A percentile compares a stretch with the other conserved stretches of the same genome.
Conservation (phyloP, 1,140 invertebrate genomes). For the Bombus fervidus region DNA sequence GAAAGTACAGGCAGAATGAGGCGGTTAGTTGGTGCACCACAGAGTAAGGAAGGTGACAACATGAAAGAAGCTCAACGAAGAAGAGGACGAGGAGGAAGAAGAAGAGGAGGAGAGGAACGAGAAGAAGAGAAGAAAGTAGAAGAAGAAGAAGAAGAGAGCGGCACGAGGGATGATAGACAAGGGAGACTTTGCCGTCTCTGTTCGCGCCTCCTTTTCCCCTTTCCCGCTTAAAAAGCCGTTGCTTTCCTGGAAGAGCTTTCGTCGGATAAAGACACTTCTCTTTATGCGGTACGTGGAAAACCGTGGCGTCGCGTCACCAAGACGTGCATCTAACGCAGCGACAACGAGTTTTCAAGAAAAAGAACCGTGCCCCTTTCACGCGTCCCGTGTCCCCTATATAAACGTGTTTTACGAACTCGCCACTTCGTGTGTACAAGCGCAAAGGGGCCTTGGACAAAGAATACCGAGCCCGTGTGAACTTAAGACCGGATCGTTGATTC, state of each 20-base stretch:
- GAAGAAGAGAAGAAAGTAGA: neutral
- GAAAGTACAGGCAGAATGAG: neutral
- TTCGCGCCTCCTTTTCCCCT: conserved; percentile 42
- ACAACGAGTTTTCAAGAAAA: conserved; percentile 43
- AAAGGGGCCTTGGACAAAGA: neutral
- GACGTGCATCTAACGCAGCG: conserved; percentile 36
- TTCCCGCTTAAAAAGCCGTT: conserved; percentile 17
- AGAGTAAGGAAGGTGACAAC: neutral
- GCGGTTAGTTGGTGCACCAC: neutral
- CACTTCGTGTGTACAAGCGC: conserved; percentile 16
- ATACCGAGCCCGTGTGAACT: neutral
- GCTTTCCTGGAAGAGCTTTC: conserved; percentile 60
- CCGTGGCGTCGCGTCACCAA: conserved; percentile 13
- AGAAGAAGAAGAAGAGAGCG: neutral
- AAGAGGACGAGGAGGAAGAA: neutral
- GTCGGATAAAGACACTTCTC: conserved; percentile 58
- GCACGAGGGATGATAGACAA: conserved; percentile 34
- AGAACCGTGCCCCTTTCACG: conserved; percentile 21
- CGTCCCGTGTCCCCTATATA: conserved; percentile 6
- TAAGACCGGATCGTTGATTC: neutral
- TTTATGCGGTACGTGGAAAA: conserved; percentile 65
- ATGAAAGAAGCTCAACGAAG: neutral
- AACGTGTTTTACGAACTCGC: conserved; percentile 42
- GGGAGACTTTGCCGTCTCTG: conserved; percentile 54
- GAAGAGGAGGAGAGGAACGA: neutral